Evolutionary conservation across 2,113 vertebrate species (phyloP).

Genomic region (Bubo bubo): DNA sequence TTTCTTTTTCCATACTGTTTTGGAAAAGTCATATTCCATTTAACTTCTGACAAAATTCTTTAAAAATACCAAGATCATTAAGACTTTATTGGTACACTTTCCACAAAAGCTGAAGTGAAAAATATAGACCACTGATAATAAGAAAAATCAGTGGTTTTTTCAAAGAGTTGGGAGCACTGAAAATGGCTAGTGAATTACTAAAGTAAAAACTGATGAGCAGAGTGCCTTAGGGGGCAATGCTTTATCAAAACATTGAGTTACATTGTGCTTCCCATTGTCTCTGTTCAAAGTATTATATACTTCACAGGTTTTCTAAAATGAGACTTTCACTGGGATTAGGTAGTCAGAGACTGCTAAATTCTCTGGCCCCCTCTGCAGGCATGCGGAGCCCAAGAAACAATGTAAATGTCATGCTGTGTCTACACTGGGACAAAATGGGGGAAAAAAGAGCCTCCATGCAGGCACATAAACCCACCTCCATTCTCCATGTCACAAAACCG

Average conservation of each 20-base stretch:
- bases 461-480: rapidly evolving
- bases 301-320: neutral
- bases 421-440: rapidly evolving
- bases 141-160: neutral
- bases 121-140: neutral
- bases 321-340: neutral
- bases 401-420: rapidly evolving
- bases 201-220: neutral
- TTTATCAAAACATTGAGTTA: neutral
- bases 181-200: neutral
- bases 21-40: slow-evolving; percentile 15
- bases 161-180: neutral
- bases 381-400: neutral
- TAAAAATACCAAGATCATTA: neutral
- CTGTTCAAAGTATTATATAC: neutral
- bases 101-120: neutral
- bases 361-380: slow-evolving; percentile 19
- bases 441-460: rapidly evolving
- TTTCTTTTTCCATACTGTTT: slow-evolving; percentile 22
- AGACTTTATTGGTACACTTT: neutral
- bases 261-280: neutral
- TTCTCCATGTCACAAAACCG: rapidly evolving
- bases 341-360: neutral
- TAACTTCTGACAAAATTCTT: neutral
- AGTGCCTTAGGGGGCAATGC: neutral